A percentile compares a stretch with the other conserved stretches of the same genome.
These are phyloP conservation scores for Carcharodon carcharias DNA, from an alignment of 2,797 vertebrate genomes.

Conservation along the genomic window DNA sequence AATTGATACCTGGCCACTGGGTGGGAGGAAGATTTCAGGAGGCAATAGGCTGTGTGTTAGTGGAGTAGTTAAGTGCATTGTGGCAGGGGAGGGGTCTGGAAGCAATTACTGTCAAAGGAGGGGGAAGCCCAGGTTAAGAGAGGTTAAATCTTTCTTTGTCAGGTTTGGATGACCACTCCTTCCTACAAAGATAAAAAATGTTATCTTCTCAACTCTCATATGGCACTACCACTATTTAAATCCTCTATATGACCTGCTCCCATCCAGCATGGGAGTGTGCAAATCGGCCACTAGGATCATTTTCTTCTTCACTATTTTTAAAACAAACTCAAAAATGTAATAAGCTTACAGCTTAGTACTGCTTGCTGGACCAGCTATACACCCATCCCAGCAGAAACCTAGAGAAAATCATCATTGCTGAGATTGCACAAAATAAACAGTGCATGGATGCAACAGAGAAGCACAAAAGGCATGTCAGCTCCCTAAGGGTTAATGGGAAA, in stretches of 20 bases:
- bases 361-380: background rate
- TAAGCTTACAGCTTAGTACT: background rate
- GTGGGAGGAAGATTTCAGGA: background rate
- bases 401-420: background rate
- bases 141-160: background rate
- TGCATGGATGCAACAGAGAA: background rate
- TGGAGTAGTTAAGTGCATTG: background rate
- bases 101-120: background rate
- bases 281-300: background rate
- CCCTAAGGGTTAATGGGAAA: constrained; percentile 5
- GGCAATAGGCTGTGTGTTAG: background rate
- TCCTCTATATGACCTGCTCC: background rate
- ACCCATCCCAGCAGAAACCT: background rate
- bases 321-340: background rate
- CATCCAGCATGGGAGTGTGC: background rate
- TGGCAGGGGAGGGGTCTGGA: background rate
- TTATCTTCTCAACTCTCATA: background rate
- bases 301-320: background rate
- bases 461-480: background rate
- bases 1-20: background rate
- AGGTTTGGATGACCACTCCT: background rate
- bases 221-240: background rate
- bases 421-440: background rate
- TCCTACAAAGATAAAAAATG: background rate
- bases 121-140: background rate